Percentiles rank a stretch among this genome's conserved stretches.
Conservation (phyloP, 2,888 invertebrate genomes). For the Hydropsyche betteni region DNA sequence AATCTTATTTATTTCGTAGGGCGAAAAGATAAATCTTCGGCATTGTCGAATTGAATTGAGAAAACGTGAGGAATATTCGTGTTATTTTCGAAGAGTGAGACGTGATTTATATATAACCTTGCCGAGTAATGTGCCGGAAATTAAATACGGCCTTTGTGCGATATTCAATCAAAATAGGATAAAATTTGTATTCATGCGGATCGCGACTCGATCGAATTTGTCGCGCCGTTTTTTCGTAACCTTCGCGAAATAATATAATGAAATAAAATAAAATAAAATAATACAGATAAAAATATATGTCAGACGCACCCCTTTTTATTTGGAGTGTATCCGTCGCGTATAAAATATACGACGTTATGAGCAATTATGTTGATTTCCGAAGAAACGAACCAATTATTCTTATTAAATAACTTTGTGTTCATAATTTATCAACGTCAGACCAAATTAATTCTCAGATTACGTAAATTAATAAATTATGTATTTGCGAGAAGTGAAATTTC, state of each 20-base stretch:
- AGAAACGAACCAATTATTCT: conserved; percentile 28
- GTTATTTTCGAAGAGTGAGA: conserved; percentile 31
- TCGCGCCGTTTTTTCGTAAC: no score
- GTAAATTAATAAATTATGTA: conserved; percentile 32
- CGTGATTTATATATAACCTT: conserved; percentile 35
- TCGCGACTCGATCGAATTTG: not conserved
- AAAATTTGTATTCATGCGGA: conserved; percentile 26
- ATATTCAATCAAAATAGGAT: conserved; percentile 33
- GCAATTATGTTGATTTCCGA: conserved; percentile 25
- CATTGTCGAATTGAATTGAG: conserved; percentile 27
- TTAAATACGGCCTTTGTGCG: conserved; percentile 31
- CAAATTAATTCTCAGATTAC: conserved; percentile 30
- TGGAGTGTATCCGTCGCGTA: not conserved
- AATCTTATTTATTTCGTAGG: conserved; percentile 22
- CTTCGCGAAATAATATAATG: not conserved
- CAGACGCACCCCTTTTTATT: not conserved
- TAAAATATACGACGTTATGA: no score
- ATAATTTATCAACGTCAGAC: conserved; percentile 30
- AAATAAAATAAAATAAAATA: not conserved
- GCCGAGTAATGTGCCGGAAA: conserved; percentile 35
- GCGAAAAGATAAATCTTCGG: conserved; percentile 28
- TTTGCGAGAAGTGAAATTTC: conserved; percentile 31
- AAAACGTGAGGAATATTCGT: conserved; percentile 28
- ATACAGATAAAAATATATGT: not conserved
- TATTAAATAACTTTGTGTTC: conserved; percentile 33